Conservation (phyloP, 2,797 vertebrate genomes). For the Salmo trutta region DNA sequence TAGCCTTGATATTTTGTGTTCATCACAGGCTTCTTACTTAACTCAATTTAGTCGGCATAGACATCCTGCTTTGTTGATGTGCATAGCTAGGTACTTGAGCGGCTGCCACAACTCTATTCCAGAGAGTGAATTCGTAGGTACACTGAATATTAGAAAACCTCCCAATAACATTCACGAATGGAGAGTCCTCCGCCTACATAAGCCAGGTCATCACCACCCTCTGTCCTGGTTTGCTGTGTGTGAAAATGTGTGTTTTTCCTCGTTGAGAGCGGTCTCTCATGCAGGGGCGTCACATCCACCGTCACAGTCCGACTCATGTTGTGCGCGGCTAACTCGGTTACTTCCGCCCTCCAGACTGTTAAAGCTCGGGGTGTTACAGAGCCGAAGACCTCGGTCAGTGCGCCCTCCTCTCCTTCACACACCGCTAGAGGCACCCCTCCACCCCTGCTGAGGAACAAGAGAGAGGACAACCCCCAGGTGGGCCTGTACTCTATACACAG, state of each 20-base stretch:
- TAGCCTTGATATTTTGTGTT: background rate
- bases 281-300: background rate
- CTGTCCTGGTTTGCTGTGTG: background rate
- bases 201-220: background rate
- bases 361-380: conserved; percentile 80
- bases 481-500: background rate
- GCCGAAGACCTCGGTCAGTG: conserved; percentile 78
- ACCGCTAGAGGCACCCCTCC: conserved; percentile 7
- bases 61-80: background rate
- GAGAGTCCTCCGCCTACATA: background rate
- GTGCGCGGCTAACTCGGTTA: background rate
- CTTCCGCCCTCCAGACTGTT: conserved; percentile 68
- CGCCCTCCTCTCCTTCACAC: conserved; percentile 71
- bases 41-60: background rate
- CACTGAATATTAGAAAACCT: background rate
- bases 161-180: background rate
- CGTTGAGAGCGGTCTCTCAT: background rate
- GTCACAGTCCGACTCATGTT: background rate
- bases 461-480: conserved; percentile 88
- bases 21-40: background rate
- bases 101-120: background rate
- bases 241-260: background rate
- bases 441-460: conserved; percentile 79
- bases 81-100: background rate
- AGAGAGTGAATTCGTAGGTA: background rate